Conservation (phyloP, 2,113 vertebrate species). For the Oreocharis arfaki region DNA sequence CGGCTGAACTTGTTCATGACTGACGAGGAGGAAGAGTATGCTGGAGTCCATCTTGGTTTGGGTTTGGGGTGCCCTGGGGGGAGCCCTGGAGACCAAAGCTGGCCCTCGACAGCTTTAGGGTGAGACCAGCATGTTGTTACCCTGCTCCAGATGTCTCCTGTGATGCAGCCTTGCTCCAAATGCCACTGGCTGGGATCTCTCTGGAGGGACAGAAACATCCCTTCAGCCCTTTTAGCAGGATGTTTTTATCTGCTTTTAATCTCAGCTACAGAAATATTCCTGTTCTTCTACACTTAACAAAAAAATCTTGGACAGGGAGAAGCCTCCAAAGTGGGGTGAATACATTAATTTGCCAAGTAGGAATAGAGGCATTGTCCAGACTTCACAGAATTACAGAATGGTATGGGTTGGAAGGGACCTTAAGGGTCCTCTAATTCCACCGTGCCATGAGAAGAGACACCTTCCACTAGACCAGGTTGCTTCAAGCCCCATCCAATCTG, state of each 20-base stretch:
- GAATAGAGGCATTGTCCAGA: neutral
- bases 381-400: neutral
- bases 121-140: neutral
- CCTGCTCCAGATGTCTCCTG: neutral
- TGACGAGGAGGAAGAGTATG: conserved; percentile 95
- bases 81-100: neutral
- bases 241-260: neutral
- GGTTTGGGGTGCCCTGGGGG: neutral
- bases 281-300: neutral
- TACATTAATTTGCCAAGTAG: neutral
- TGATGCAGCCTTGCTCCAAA: neutral
- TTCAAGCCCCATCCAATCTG: neutral
- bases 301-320: neutral
- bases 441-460: neutral
- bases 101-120: neutral
- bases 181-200: neutral
- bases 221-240: neutral
- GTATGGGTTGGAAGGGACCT: neutral
- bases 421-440: neutral
- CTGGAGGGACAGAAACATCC: neutral
- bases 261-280: neutral
- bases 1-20: conserved; percentile 90
- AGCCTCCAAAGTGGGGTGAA: neutral
- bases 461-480: neutral
- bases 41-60: neutral